phyloP scores from a whole-genome alignment of 2,797 vertebrate genomes.

The Pseudomugil tenellus region DNA sequence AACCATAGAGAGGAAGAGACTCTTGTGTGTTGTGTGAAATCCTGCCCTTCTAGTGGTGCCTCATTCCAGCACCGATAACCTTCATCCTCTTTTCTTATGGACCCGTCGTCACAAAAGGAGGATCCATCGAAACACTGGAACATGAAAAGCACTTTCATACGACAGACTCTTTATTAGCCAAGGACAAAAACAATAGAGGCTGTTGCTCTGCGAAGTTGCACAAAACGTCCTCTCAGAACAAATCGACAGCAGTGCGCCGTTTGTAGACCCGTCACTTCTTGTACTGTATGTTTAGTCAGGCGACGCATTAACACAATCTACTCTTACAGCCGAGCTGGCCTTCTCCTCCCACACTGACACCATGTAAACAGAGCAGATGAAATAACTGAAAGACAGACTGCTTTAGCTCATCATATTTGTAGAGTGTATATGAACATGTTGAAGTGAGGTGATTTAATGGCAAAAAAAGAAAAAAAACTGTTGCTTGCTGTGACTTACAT shows the following conservation, averaged over 20 bases:
- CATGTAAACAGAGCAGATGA: slow-evolving; percentile 81
- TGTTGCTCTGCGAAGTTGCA: slow-evolving; percentile 53
- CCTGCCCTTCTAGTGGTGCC: slow-evolving; percentile 66
- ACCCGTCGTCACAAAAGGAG: slow-evolving; percentile 8
- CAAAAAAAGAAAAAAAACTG: slow-evolving; percentile 62
- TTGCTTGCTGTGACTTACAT: slow-evolving; percentile 95
- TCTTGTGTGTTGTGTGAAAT: slow-evolving; percentile 57
- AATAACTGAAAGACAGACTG: slow-evolving; percentile 89
- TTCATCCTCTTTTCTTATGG: slow-evolving; percentile 35
- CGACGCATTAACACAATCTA: slow-evolving; percentile 50
- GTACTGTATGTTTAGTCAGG: slow-evolving; percentile 66
- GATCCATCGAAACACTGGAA: slow-evolving; percentile 40
- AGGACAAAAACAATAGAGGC: slow-evolving; percentile 48
- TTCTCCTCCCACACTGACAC: slow-evolving; percentile 60
- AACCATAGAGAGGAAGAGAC: slow-evolving; percentile 62
- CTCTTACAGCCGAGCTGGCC: slow-evolving; percentile 86
- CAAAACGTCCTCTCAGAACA: slow-evolving; percentile 57
- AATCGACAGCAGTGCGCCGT: slow-evolving; percentile 30
- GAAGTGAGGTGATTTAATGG: slow-evolving; percentile 74
- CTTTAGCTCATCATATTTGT: slow-evolving; percentile 86
- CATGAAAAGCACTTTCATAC: slow-evolving; percentile 74
- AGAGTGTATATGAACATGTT: slow-evolving; percentile 85
- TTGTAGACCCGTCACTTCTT: slow-evolving; percentile 50
- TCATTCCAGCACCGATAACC: slow-evolving; percentile 24
- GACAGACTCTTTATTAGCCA: slow-evolving; percentile 63